Percentiles rank a stretch among this genome's conserved stretches.
phyloP scores from a whole-genome alignment of 2,888 invertebrate genomes.

The Drosophila anceps region DNA sequence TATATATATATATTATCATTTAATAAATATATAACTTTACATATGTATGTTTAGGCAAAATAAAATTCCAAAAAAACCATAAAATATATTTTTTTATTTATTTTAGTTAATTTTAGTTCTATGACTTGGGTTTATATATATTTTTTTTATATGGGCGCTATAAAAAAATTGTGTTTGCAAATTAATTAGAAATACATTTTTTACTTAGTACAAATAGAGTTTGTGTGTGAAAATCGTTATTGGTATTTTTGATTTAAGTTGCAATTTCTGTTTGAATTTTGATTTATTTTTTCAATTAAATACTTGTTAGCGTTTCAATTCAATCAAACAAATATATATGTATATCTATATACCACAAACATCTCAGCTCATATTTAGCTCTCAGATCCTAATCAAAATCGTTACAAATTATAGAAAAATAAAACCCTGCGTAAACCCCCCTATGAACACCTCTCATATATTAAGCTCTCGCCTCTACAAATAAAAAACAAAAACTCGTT shows the following conservation, averaged over 20 bases:
- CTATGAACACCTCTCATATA: constrained; percentile 23
- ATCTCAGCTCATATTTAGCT: constrained; percentile 38
- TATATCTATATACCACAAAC: constrained; percentile 13
- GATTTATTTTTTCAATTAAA: constrained; percentile 15
- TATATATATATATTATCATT: constrained; percentile 25
- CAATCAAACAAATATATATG: constrained; percentile 8
- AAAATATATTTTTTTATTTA: constrained; percentile 53
- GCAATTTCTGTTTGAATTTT: constrained; percentile 17
- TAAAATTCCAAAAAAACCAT: constrained; percentile 49
- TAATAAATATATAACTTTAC: constrained; percentile 32
- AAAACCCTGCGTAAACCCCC: constrained; percentile 12
- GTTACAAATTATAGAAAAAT: constrained; percentile 1
- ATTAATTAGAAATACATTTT: constrained; percentile 26
- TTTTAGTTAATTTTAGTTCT: constrained; percentile 40
- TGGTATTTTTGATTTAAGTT: constrained; percentile 21
- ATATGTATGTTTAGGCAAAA: constrained; percentile 38
- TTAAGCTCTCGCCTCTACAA: constrained; percentile 51
- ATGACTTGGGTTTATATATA: constrained; percentile 9
- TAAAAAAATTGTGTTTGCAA: constrained; percentile 9
- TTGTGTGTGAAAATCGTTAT: constrained; percentile 29
- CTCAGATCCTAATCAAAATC: constrained; percentile 13
- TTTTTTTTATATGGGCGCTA: constrained; percentile 11
- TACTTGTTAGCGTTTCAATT: constrained; percentile 16
- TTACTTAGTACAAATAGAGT: constrained; percentile 23
- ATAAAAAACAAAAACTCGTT: constrained; percentile 43